Base-by-base conservation (phyloP, 2,113 vertebrate species). In the Thomomys bottae region DNA sequence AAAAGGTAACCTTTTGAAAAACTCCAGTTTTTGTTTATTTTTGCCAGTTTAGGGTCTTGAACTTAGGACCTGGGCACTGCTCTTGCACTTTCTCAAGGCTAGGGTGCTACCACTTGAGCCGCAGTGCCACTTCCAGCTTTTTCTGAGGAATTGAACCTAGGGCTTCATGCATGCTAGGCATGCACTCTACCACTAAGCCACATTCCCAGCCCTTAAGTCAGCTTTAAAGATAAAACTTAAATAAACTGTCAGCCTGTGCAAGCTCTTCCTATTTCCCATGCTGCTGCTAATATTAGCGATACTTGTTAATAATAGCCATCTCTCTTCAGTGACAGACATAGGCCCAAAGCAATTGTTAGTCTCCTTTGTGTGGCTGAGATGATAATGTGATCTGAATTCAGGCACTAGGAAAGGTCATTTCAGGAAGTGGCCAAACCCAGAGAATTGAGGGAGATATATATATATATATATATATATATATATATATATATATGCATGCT, bases 381-480 rank as follows among this genome's bases (percentile, higher is more conserved):
- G 34, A 79, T n/a, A 0, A 32, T 14, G 49, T 32, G 70, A 78
- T 89, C 89, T 59, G n/a, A 94, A 89, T 93, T 82, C 85, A 91
- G 80, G 71, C 5, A 36, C 49, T 84, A 49, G 80, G 15, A 94
- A 94, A 95, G 87, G 84, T 90, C 91, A 91, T 75, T 75, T 89
- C n/a, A 91, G 81, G 77, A 95, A 92, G 64, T 34, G 45, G 66
- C 68, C 49, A 85, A 77, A 90, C 87, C 75, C 32, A 59, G 73
- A 83, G 32, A 87, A 81, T 38, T 68, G 73, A 89, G 61, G 61
- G 68, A 88, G 86, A 59, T 88, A 34, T 82, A 45, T 45, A 45
- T 45, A 8, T 45, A 8, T 86, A 92, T n/a, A 59, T 88, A 34
- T 82, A 45, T 45, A 45, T 45, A 8, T 45, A 8, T 86, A 59